Base-by-base conservation (phyloP, 2,888 invertebrate genomes). In the Caradrina kadenii region DNA sequence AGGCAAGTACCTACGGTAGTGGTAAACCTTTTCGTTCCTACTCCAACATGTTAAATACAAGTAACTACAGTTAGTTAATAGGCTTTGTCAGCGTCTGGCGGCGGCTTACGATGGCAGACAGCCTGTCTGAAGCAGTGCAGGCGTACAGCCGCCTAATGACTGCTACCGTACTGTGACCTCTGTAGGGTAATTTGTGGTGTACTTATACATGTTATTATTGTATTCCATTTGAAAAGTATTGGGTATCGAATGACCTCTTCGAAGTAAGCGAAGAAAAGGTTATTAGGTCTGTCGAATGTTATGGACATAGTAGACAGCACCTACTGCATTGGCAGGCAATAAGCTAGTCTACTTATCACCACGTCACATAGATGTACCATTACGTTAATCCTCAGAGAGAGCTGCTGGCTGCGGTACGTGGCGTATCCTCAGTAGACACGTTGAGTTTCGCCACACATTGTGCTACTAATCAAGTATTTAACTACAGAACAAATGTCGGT, bases 31-130 rank as follows among this genome's bases (percentile, higher is more conserved):
- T 15, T 22, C 45, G 8, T 48, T 53, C 19, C 13, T 50, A n/a
- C 17, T 26, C 6, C 45, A 15, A 13, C 13, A 17, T 45, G n/a
- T 21, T 42, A 21, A 31, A 42, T 52, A 19, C 5, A 45, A 45
- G n/a, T 53, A n/a, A n/a, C n/a, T n/a, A 19, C 17, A 17, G 52
- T 13, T 13, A 48, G 11, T 26, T 26, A 26, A 39, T 21, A 48
- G 69, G 61, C 17, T 61, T 48, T 60, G 45, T 53, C n/a, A n/a
- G 10, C 13, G 45, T 60, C 45, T 60, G 22, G 35, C 7, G 42
- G 10, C 7, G 52, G 45, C 11, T 53, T 48, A 58, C n/a, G 1
- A 1, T 15, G 31, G 22, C 21, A 19, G 60, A 19, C 39, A 15
- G 22, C 1, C 22, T n/a, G 39, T 19, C 61, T 42, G 39, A 21